Conservation (phyloP, 2,888 invertebrate species). For the Aleiodes leptofemur region DNA sequence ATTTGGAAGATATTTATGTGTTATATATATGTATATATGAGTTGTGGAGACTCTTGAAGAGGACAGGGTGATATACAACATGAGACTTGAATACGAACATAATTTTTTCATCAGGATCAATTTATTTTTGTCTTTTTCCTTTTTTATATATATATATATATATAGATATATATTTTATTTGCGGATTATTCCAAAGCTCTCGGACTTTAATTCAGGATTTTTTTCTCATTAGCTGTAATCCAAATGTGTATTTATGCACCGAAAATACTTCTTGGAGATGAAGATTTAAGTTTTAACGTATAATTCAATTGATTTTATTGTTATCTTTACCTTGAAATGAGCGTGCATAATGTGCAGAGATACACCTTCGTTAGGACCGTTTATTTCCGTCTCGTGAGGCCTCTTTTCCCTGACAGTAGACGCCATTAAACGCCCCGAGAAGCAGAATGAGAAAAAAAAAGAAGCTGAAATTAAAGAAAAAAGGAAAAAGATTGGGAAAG, state of each 20-base stretch:
- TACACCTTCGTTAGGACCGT: conserved; percentile 58
- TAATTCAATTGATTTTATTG: conserved; percentile 25
- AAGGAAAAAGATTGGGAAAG: background rate
- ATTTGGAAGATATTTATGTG: conserved; percentile 13
- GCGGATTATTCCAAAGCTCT: no score
- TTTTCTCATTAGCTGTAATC: no score
- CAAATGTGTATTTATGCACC: no score
- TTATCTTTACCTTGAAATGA: conserved; percentile 16
- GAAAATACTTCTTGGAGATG: no score
- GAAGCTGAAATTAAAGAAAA: background rate
- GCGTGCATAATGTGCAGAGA: conserved; percentile 9
- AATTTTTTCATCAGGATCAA: conserved; percentile 28
- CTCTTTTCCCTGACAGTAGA: conserved; percentile 15
- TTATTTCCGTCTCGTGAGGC: conserved; percentile 55
- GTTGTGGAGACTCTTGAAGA: no score
- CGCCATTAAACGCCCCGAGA: conserved; percentile 14
- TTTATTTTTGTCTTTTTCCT: conserved; percentile 15
- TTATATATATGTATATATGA: no score
- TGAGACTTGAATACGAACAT: conserved; percentile 5
- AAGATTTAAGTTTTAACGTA: background rate
- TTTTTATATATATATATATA: no score
- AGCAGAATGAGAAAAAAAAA: conserved; percentile 6
- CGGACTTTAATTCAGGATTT: no score
- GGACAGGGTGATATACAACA: background rate
- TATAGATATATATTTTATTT: no score